Percentiles rank a stretch among this genome's conserved stretches.
phyloP scores from a whole-genome alignment of 2,888 invertebrate genomes.

The Vannuccia rotundouncinata region DNA sequence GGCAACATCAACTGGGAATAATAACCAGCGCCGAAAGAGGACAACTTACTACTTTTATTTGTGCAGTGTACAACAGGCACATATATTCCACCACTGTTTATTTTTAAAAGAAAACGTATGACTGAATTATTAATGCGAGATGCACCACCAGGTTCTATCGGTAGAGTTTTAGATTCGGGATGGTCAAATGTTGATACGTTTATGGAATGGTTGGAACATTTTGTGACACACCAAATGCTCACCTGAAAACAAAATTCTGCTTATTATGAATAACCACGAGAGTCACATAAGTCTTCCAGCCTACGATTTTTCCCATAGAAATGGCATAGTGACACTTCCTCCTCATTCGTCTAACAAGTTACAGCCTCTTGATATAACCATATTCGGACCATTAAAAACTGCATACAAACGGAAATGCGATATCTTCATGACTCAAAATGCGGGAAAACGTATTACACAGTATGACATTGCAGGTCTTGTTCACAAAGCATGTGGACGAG shows the following conservation, averaged over 20 bases:
- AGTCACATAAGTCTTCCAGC: constrained; percentile 40
- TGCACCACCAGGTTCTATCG: constrained; percentile 38
- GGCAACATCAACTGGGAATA: constrained; percentile 31
- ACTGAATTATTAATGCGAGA: constrained; percentile 35
- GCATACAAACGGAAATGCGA: constrained; percentile 47
- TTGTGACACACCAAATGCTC: constrained; percentile 40
- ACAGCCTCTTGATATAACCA: constrained; percentile 43
- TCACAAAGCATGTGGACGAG: constrained; percentile 33
- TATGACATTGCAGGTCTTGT: constrained; percentile 42
- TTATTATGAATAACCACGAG: constrained; percentile 40
- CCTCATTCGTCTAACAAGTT: constrained; percentile 40
- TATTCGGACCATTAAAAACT: constrained; percentile 48
- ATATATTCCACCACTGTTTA: constrained; percentile 41
- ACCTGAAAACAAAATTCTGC: constrained; percentile 33
- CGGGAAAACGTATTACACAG: constrained; percentile 50
- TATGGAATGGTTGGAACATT: constrained; percentile 40
- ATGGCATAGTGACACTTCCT: constrained; percentile 42
- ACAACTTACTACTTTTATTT: constrained; percentile 38
- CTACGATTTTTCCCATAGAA: constrained; percentile 37
- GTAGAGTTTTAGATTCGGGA: constrained; percentile 35
- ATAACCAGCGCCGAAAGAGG: constrained; percentile 39
- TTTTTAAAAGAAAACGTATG: constrained; percentile 39
- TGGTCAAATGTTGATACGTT: constrained; percentile 41
- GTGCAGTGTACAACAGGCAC: constrained; percentile 38
- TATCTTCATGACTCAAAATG: constrained; percentile 47